Base-by-base conservation (phyloP, 2,113 vertebrate species). In the Trichechus manatus region DNA sequence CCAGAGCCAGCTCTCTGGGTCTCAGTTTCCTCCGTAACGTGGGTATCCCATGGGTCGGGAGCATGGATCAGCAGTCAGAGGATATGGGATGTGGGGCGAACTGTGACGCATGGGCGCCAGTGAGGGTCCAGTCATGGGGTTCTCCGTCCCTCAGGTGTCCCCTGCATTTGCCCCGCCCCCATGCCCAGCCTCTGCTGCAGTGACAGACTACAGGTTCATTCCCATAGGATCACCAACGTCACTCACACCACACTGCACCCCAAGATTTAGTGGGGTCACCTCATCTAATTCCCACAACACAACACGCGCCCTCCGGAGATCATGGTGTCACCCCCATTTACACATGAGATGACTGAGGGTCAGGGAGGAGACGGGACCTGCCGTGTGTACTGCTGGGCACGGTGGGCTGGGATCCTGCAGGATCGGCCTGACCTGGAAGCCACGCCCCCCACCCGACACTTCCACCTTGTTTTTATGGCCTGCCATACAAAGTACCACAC, bases 101-200 rank as follows among this genome's bases (percentile, higher is more conserved):
- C 44, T 0, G 5, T 13, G 11, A 75, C 0, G 5, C 1, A 4
- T 5, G 50, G 85, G 56, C 1, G 1, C 79, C 1, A 14, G 0
- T 56, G 74, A 53, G 10, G 29, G 29, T 10, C 2, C 2, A 2
- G 33, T 1, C 27, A 47, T n/a, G 66, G 66, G 66, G 33, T 13
- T 15, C 6, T 10, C 22, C 10, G 3, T 13, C 33, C 70, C 70
- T 17, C 9, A 5, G 15, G 19, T 47, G 22, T 27, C 8, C 47
- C 63, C 81, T n/a, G 5, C 3, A 0, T n/a, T 59, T 14, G 2
- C 31, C 42, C 19, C 19, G 1, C 10, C 23, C 56, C 53, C 2
- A 19, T 1, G 3, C 4, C 50, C 44, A 14, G 36, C 42, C 13
- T 78, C 74, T 13, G 5, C 9, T 17, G 1, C 0, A 29, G 80